Conservation (phyloP, 2,888 invertebrate species). For the Mesorhabditis belari region DNA sequence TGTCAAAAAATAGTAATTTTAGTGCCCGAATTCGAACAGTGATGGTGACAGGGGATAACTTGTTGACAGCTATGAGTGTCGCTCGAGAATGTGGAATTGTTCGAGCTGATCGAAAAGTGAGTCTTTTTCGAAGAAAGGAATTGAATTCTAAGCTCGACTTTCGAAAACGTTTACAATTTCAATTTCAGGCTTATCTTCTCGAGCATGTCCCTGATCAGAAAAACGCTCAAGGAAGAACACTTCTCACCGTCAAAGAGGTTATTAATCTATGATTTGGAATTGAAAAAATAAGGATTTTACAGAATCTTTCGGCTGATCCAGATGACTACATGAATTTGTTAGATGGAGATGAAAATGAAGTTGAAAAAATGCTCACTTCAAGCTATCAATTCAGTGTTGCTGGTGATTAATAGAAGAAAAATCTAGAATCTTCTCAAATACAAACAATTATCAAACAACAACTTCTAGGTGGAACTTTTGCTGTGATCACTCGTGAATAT, state of each 20-base stretch:
- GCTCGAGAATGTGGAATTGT: constrained; percentile 71
- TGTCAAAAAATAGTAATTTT: constrained; percentile 1
- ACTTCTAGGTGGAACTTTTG: constrained; percentile 36
- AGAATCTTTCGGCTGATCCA: not conserved
- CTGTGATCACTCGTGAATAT: constrained; percentile 42
- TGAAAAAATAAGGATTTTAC: not conserved
- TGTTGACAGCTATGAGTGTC: constrained; percentile 83
- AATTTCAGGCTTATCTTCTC: constrained; percentile 32
- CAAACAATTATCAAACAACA: not conserved
- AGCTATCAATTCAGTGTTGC: not conserved
- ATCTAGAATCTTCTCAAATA: no score
- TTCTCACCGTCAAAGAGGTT: constrained; percentile 13
- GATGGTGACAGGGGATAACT: constrained; percentile 93
- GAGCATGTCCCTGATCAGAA: constrained; percentile 21
- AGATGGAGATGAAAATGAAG: not conserved
- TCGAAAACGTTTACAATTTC: not conserved
- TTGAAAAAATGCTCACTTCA: not conserved
- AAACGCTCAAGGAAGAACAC: constrained; percentile 17
- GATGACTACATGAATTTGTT: not conserved
- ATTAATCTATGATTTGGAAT: not conserved
- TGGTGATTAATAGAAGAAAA: not conserved
- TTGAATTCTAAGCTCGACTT: no score
- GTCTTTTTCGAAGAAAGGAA: no score
- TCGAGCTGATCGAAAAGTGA: constrained; percentile 38
- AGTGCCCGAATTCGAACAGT: constrained; percentile 70